Percentiles rank a stretch among this genome's conserved stretches.
Evolutionary conservation across 2,113 vertebrate species (phyloP).

Genomic region (Narcine bancroftii): DNA sequence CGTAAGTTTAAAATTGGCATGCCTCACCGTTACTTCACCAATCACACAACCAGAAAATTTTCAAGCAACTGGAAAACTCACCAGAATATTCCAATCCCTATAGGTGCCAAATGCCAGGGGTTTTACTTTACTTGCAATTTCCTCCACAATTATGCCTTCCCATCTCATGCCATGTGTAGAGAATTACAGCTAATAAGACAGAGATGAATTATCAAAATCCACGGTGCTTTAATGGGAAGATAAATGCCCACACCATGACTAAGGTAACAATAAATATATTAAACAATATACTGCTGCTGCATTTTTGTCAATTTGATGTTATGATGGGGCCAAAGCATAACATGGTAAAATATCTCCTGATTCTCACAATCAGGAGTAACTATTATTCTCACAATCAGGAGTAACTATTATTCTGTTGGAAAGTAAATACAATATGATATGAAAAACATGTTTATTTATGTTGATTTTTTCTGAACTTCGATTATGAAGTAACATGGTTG

Average conservation of each 20-base stretch:
- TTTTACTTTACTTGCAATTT: too few relatives aligned
- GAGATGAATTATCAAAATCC: not conserved
- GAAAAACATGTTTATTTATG: not conserved
- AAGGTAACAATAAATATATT: not conserved
- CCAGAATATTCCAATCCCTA: too few relatives aligned
- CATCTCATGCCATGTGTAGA: not conserved
- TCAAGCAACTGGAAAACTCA: too few relatives aligned
- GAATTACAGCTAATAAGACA: not conserved
- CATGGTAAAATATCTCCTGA: not conserved
- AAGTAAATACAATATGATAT: not conserved
- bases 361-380: not conserved
- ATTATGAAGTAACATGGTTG: not conserved
- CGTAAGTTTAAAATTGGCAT: too few relatives aligned
- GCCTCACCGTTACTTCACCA: too few relatives aligned
- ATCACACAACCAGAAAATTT: too few relatives aligned
- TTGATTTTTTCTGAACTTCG: not conserved
- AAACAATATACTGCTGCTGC: not conserved
- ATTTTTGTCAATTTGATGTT: not conserved
- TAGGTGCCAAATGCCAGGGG: too few relatives aligned
- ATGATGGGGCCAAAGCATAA: not conserved
- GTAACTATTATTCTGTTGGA: not conserved
- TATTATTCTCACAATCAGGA: not conserved
- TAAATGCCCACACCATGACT: too few relatives aligned
- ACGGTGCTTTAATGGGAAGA: not conserved
- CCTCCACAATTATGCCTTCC: not conserved